These are phyloP conservation scores for Brachionus rotundiformis DNA, from an alignment of 1,140 invertebrate species.

Conservation along the genomic window DNA sequence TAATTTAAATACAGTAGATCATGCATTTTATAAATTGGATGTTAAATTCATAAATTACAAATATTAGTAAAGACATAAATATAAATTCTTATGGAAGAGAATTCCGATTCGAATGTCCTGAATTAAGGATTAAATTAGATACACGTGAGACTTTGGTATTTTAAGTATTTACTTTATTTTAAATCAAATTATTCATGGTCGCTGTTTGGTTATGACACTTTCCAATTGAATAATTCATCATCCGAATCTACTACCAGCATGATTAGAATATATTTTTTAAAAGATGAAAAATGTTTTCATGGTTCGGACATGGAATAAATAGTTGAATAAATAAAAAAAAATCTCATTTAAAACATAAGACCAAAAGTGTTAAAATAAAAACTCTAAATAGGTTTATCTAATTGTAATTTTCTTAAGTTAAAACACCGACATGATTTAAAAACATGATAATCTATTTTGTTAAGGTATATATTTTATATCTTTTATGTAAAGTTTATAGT, in stretches of 20 bases:
- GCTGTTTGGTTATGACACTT: background rate
- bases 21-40: conserved; percentile 11
- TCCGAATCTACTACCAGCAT: background rate
- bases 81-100: background rate
- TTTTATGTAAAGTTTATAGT: background rate
- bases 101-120: conserved; percentile 12
- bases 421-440: background rate
- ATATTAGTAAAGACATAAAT: background rate
- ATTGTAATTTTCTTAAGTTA: too few species aligned
- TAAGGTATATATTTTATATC: background rate
- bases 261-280: background rate
- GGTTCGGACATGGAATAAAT: too few species aligned
- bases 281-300: too few species aligned
- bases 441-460: conserved; percentile 4
- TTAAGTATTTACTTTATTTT: background rate
- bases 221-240: background rate
- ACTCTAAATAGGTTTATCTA: background rate
- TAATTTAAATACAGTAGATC: conserved; percentile 28
- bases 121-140: background rate
- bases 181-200: conserved; percentile 8
- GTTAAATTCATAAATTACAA: conserved; percentile 1
- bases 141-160: conserved; percentile 9
- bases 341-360: too few species aligned
- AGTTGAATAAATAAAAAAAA: too few species aligned
- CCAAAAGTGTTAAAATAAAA: too few species aligned